A percentile compares a stretch with the other conserved stretches of the same genome.
Evolutionary conservation across 2,797 vertebrate species (phyloP).

Genomic region (Diplodus sargus): DNA sequence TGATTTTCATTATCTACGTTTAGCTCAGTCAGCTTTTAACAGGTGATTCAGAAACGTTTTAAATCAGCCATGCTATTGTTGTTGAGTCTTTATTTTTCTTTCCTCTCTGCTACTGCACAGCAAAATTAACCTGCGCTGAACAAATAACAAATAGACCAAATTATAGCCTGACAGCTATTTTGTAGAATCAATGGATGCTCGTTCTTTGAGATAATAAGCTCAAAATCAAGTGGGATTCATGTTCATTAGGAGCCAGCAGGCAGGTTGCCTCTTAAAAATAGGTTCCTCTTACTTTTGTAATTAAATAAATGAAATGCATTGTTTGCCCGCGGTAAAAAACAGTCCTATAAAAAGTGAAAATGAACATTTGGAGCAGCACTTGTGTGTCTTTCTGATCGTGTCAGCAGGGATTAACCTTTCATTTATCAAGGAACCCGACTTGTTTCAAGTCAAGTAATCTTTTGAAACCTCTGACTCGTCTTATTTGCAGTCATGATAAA

Average conservation of each 20-base stretch:
- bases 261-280: slow-evolving; percentile 20
- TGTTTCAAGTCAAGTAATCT: background rate
- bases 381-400: slow-evolving; percentile 7
- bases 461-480: slow-evolving; percentile 11
- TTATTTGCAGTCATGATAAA: slow-evolving; percentile 24
- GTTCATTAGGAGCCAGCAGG: slow-evolving; percentile 26
- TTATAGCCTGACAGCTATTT: slow-evolving; percentile 14
- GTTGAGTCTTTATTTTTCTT: slow-evolving; percentile 1
- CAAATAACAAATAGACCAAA: slow-evolving; percentile 22
- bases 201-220: slow-evolving; percentile 28
- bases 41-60: background rate
- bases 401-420: slow-evolving; percentile 21
- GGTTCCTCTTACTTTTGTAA: slow-evolving; percentile 17
- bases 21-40: background rate
- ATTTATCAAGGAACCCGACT: slow-evolving; percentile 11
- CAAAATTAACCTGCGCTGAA: slow-evolving; percentile 11
- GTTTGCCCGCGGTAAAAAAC: slow-evolving; percentile 2
- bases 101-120: background rate
- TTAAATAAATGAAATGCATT: slow-evolving; percentile 22
- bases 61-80: background rate
- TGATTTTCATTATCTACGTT: background rate
- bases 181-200: slow-evolving; percentile 20
- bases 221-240: slow-evolving; percentile 16
- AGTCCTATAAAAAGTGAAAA: background rate
- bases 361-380: slow-evolving; percentile 9